Percentiles rank a stretch among this genome's conserved stretches.
These are phyloP conservation scores for Apantesis nais DNA, from an alignment of 2,888 invertebrate species.

Conservation along the genomic window DNA sequence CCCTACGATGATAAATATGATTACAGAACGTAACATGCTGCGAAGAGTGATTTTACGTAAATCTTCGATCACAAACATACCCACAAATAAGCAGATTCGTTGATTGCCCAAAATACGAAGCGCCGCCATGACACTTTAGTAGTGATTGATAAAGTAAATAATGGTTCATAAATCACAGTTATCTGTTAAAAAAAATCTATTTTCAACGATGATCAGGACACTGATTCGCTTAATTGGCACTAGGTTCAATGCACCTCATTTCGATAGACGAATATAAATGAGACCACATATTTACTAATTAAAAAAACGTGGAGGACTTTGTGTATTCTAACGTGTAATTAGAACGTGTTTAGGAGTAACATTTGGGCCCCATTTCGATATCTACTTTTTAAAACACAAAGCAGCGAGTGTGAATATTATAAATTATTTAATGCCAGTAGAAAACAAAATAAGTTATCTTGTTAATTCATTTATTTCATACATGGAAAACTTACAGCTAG, in stretches of 20 bases:
- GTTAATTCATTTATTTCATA: too few species aligned
- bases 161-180: constrained; percentile 69
- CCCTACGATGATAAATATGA: neutral
- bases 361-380: neutral
- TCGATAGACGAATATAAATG: constrained; percentile 45
- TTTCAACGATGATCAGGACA: constrained; percentile 70
- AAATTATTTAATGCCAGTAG: neutral
- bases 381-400: neutral
- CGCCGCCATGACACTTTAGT: neutral
- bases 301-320: constrained; percentile 27
- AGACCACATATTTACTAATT: constrained; percentile 38
- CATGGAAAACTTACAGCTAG: too few species aligned
- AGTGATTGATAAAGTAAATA: constrained; percentile 67
- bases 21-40: neutral
- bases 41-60: neutral
- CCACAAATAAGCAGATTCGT: constrained; percentile 1
- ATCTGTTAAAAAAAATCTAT: constrained; percentile 62
- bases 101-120: neutral
- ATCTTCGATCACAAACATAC: neutral
- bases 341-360: neutral
- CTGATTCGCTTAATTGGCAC: constrained; percentile 70
- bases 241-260: constrained; percentile 29
- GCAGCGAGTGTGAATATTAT: neutral
- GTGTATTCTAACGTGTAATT: neutral
- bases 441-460: too few species aligned